Conservation (phyloP, 92 coral and sea anemone genomes). For the Palythoa heliodiscus region DNA sequence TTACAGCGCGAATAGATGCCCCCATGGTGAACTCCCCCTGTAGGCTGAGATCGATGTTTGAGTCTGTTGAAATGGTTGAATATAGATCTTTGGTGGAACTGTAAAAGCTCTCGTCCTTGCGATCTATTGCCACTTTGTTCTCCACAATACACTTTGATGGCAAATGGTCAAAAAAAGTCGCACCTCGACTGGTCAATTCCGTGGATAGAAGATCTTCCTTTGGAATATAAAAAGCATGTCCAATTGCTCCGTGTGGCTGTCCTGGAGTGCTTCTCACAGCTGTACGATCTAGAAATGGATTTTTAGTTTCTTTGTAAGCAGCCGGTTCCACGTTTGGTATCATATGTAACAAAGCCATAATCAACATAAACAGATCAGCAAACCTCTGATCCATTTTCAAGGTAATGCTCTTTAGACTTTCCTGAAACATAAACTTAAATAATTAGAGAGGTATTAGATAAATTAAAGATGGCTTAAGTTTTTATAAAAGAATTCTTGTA, state of each 20-base stretch:
- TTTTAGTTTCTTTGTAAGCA: neutral
- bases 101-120: constrained; percentile 58
- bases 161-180: neutral
- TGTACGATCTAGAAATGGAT: too few species aligned
- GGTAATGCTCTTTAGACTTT: neutral
- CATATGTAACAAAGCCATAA: neutral
- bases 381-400: neutral
- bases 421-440: too few species aligned
- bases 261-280: neutral
- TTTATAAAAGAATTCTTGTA: too few species aligned
- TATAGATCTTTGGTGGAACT: constrained; percentile 57
- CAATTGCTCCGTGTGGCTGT: constrained; percentile 21
- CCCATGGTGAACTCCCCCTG: constrained; percentile 55
- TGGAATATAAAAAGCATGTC: constrained; percentile 19
- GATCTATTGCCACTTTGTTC: constrained; percentile 6
- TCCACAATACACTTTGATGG: constrained; percentile 29
- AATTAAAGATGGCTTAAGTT: too few species aligned
- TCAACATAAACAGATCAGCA: neutral
- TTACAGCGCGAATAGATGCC: constrained; percentile 52
- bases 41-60: constrained; percentile 48
- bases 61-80: constrained; percentile 48
- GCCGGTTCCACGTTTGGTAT: neutral
- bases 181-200: constrained; percentile 41
- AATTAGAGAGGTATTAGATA: too few species aligned
- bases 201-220: constrained; percentile 54